Evolutionary conservation across 2,797 vertebrate genomes (phyloP).

Genomic region (Poecilia picta): DNA sequence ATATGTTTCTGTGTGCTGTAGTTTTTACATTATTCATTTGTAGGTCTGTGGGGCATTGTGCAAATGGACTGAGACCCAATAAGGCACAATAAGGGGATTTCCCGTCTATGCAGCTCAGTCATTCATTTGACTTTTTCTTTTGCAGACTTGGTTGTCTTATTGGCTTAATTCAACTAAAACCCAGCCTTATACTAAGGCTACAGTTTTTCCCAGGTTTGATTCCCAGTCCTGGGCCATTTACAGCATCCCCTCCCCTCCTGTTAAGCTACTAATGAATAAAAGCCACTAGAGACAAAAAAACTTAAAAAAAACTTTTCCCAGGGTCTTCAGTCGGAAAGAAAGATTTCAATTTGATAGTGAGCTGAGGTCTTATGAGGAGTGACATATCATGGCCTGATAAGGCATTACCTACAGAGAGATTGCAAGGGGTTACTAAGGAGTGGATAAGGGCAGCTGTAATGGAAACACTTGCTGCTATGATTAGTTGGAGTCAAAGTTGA

Average conservation of each 20-base stretch:
- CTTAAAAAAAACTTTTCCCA: not conserved
- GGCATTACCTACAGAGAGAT: not conserved
- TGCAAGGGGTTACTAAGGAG: not conserved
- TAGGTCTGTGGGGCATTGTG: not conserved
- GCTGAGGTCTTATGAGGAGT: not conserved
- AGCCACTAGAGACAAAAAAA: not conserved
- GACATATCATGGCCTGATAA: not conserved
- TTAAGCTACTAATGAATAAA: not conserved
- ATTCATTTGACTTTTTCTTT: not conserved
- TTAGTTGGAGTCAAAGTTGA: not conserved
- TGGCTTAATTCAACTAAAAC: not conserved
- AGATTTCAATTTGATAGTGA: not conserved
- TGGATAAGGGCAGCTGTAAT: not conserved
- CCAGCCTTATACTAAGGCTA: not conserved
- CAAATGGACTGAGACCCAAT: not conserved
- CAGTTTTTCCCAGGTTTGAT: not conserved
- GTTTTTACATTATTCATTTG: slow-evolving; percentile 9
- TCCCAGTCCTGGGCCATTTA: not conserved
- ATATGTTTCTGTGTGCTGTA: slow-evolving; percentile 24
- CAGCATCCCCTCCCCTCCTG: not conserved
- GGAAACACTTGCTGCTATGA: not conserved
- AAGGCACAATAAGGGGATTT: not conserved
- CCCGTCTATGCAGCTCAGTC: not conserved
- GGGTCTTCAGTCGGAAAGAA: not conserved
- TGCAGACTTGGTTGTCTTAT: not conserved